Evolutionary conservation across 2,797 vertebrate species (phyloP).

Genomic region (Arctocebus calabarensis): DNA sequence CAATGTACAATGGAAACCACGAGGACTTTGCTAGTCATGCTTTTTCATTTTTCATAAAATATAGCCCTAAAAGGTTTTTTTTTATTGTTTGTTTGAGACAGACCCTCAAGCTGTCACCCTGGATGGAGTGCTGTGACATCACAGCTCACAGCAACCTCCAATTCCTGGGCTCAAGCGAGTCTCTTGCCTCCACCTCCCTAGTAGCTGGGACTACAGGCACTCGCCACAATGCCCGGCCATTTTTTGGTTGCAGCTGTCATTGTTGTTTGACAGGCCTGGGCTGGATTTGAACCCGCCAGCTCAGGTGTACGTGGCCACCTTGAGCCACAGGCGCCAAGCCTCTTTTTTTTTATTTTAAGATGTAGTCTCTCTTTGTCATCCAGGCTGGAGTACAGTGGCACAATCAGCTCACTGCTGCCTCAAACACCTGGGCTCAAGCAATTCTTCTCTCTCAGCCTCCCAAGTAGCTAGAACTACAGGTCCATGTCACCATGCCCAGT

Average conservation of each 20-base stretch:
- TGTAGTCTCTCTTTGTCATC: background rate
- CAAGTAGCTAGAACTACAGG: background rate
- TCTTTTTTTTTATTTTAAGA: background rate
- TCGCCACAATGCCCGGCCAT: too few relatives aligned
- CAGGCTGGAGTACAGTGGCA: background rate
- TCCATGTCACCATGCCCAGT: background rate
- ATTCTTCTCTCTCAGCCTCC: background rate
- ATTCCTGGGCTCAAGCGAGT: too few relatives aligned
- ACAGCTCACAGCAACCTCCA: too few relatives aligned
- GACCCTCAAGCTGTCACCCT: too few relatives aligned
- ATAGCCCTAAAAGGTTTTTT: background rate
- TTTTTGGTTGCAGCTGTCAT: too few relatives aligned
- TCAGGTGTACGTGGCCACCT: too few relatives aligned
- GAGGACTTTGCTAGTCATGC: background rate
- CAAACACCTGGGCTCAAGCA: background rate
- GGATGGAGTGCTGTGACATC: too few relatives aligned
- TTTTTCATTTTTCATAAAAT: slow-evolving; percentile 50
- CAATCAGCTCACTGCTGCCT: background rate
- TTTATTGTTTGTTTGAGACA: background rate
- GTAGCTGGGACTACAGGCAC: too few relatives aligned
- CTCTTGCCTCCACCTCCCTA: too few relatives aligned
- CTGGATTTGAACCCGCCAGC: too few relatives aligned
- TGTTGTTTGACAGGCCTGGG: too few relatives aligned
- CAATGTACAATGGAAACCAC: background rate
- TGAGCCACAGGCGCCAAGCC: too few relatives aligned